Evolutionary conservation across 2,113 vertebrate species (phyloP).

Genomic region (Neogobius melanostomus): DNA sequence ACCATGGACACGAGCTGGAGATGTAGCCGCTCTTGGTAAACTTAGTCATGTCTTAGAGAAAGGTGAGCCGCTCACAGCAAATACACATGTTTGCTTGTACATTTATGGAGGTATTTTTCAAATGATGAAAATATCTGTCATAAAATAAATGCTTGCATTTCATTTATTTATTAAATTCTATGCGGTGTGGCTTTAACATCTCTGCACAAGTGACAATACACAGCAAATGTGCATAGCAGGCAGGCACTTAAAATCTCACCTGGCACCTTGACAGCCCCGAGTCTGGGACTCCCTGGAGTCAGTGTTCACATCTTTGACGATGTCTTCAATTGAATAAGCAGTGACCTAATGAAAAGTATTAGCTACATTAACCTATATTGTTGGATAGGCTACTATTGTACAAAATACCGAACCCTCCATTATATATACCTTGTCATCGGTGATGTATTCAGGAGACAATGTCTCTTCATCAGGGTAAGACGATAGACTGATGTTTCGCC

Average conservation of each 20-base stretch:
- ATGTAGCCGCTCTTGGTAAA: no score
- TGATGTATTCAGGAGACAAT: slow-evolving; percentile 44
- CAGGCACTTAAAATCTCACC: slow-evolving; percentile 71
- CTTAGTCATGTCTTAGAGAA: no score
- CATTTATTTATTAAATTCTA: not conserved
- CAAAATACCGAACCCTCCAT: not conserved
- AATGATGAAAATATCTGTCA: no score
- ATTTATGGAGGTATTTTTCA: no score
- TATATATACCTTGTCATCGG: slow-evolving; percentile 46
- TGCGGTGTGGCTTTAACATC: not conserved
- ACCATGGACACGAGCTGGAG: no score
- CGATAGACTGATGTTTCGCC: slow-evolving; percentile 76
- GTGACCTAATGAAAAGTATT: slow-evolving; percentile 57
- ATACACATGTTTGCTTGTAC: no score
- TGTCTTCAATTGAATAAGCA: slow-evolving; percentile 73
- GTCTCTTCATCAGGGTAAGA: slow-evolving; percentile 55
- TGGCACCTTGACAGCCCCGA: slow-evolving; percentile 82
- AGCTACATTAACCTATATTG: no score
- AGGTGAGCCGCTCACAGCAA: no score
- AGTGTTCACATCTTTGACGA: slow-evolving; percentile 74
- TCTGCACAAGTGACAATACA: not conserved
- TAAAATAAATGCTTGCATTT: no score
- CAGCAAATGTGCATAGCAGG: not conserved
- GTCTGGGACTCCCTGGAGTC: slow-evolving; percentile 67
- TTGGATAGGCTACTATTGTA: not conserved